Evolutionary conservation across 2,888 invertebrate genomes (phyloP).

Genomic region (Bombylius major): DNA sequence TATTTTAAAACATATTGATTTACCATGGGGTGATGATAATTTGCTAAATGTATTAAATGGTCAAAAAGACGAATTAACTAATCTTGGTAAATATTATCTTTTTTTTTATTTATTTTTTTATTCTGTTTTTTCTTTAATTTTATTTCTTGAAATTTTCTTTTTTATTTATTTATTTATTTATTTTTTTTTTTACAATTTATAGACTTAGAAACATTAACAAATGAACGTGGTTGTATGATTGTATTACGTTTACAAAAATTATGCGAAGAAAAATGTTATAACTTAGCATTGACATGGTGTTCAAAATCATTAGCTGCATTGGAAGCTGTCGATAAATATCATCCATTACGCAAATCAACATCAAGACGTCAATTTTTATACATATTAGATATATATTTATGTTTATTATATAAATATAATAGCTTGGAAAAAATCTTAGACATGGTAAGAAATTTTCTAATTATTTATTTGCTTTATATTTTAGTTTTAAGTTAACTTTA

Average conservation of each 20-base stretch:
- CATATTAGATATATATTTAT: conserved; percentile 47
- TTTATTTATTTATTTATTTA: no score
- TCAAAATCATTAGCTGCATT: conserved; percentile 38
- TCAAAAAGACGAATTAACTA: background rate
- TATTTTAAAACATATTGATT: conserved; percentile 7
- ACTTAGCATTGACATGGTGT: conserved; percentile 46
- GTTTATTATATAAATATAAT: conserved; percentile 44
- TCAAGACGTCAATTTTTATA: conserved; percentile 41
- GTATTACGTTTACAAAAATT: conserved; percentile 46
- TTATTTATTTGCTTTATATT: background rate
- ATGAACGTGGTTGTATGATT: conserved; percentile 45
- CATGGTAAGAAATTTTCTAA: conserved; percentile 30
- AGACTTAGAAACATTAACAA: conserved; percentile 43
- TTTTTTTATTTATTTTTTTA: no score
- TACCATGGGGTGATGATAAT: conserved; percentile 6
- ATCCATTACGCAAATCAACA: conserved; percentile 24
- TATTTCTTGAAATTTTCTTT: no score
- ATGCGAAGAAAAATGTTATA: conserved; percentile 48
- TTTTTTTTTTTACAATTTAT: background rate
- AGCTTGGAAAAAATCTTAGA: conserved; percentile 32
- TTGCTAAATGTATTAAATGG: conserved; percentile 5
- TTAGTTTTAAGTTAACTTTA: background rate
- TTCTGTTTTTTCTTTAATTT: no score
- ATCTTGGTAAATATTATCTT: background rate
- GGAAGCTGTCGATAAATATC: conserved; percentile 14